phyloP scores from a whole-genome alignment of 64 coral and sea anemone genomes.

The Stichodactyla mertensii region DNA sequence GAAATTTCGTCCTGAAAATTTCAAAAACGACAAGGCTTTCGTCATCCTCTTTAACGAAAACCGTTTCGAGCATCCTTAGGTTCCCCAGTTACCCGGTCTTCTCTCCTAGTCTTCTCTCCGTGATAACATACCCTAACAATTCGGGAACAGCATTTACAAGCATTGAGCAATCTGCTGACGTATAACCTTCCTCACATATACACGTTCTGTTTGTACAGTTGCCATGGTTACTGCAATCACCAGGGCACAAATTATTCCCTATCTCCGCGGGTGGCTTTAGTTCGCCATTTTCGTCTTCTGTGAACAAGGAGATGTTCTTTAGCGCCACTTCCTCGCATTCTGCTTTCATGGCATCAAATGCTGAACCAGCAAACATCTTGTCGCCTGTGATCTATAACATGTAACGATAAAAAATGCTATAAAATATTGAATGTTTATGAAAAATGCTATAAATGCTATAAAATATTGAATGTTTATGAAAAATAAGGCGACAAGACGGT shows the following conservation, averaged over 20 bases:
- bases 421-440: not conserved
- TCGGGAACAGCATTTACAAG: not conserved
- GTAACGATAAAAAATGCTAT: not conserved
- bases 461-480: too few species aligned
- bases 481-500: not conserved
- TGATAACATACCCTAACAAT: constrained; percentile 19
- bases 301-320: constrained; percentile 42
- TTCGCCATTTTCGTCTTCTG: constrained; percentile 43
- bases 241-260: constrained; percentile 43
- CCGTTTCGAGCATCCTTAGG: too few species aligned
- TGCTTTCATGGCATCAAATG: constrained; percentile 45
- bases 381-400: constrained; percentile 35
- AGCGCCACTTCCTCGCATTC: constrained; percentile 33
- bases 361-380: constrained; percentile 25
- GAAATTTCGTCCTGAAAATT: too few species aligned
- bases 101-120: too few species aligned
- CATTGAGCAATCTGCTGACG: constrained; percentile 44
- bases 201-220: constrained; percentile 50
- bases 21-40: too few species aligned
- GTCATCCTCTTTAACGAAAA: too few species aligned
- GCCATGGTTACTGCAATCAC: constrained; percentile 34
- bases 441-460: too few species aligned
- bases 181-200: constrained; percentile 41
- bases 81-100: too few species aligned
- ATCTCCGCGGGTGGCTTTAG: constrained; percentile 36